Evolutionary conservation across 2,888 invertebrate species (phyloP), one percentile per base, ranked within the genome.

Genomic region (Thyatira batis): DNA sequence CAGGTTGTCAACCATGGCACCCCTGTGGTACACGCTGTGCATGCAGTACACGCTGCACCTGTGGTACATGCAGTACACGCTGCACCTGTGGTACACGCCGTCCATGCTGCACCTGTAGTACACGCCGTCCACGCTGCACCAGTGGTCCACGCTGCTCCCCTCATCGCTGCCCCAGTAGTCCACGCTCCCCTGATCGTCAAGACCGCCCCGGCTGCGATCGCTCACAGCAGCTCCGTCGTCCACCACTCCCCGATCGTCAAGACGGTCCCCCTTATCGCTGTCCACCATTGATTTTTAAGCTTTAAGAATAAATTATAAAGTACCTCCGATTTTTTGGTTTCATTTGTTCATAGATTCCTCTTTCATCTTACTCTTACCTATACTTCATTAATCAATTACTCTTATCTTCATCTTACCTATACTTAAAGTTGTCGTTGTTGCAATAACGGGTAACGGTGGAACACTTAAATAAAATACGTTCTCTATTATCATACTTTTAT

Each of bases 1-100:
- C 90, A 89, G 64, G 74, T 89, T 1, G 89, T 91, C 11, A 86
- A 87, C 86, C 90, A 90, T 51, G 90, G 90, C 28, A 68, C 83
- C 8, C 85, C 88, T 0, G 65, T 85, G 1, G 82, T 85, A 0
- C 85, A 85, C 58, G 65, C 82, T 6, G 76, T 48, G 1, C 85
- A 85, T 58, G 65, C 82, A 5, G 76, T 90, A 20, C 71, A 80
- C 52, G 62, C 73, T 30, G 69, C 80, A 4, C 76, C 87, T 51
- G 82, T 88, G 11, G 70, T 78, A 46, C 82, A 82, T 57, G 69
- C 81, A 20, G 72, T 78, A 23, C 84, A 83, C 55, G 73, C 84
- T 27, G 74, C 87, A 28, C 81, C 82, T n/a, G 76, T 84, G 11
- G 85, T 89, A 2, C 76, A 80, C n/a, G 76, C 83, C n/a, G 85